Evolutionary conservation across 2,797 vertebrate genomes (phyloP).

Genomic region (Alosa sapidissima): DNA sequence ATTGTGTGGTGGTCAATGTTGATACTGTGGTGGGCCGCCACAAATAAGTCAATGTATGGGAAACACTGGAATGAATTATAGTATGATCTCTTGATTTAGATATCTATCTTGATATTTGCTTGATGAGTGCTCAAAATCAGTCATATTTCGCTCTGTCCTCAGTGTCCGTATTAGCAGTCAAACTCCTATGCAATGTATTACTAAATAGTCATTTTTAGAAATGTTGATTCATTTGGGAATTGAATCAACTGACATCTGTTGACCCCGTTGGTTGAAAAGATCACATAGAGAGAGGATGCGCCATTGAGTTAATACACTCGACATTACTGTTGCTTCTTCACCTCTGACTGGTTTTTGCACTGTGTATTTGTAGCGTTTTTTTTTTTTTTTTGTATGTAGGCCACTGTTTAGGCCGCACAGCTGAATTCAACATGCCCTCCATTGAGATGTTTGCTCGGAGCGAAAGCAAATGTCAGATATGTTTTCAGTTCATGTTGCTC

Average conservation of each 20-base stretch:
- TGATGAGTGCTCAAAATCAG: background rate
- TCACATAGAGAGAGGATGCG: background rate
- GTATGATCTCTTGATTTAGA: background rate
- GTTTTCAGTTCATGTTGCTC: conserved; percentile 34
- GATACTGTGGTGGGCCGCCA: no score
- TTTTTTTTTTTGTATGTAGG: background rate
- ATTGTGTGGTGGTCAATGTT: no score
- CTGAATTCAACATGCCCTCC: background rate
- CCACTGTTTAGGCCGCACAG: background rate
- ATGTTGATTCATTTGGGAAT: background rate
- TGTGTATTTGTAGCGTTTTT: conserved; percentile 3
- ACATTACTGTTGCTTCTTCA: background rate
- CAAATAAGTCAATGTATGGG: no score
- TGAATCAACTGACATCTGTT: background rate
- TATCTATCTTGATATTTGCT: background rate
- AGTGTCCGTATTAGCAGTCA: background rate
- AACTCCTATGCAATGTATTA: background rate
- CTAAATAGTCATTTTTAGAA: background rate
- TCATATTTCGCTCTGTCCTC: background rate
- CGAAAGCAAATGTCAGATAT: conserved; percentile 37
- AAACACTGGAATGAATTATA: background rate
- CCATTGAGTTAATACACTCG: background rate
- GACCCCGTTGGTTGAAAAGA: background rate
- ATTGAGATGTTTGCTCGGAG: conserved; percentile 27
- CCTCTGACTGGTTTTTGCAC: background rate